Evolutionary conservation across 2,888 invertebrate genomes (phyloP), one percentile per base, ranked within the genome.

Genomic region (Perizoma affinitatum): DNA sequence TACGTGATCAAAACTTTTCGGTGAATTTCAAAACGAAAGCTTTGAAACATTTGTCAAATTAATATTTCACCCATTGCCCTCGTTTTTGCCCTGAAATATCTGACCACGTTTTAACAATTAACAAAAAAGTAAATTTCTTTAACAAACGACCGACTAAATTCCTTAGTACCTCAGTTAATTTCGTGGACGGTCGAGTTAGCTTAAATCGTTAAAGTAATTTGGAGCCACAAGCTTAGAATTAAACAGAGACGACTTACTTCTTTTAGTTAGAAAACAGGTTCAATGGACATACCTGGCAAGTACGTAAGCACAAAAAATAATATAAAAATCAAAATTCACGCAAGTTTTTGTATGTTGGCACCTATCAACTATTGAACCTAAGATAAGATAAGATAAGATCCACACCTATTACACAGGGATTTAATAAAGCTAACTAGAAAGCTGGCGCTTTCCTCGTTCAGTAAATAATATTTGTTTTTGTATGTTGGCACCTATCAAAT

Each of bases 151-250:
- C 69, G 65, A 67, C 71, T 63, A 71, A 74, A 75, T 78, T 71
- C 71, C 47, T 59, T 47, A 54, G 68, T 64, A 63, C 65, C 69
- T 68, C 62, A 69, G 73, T 72, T 78, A 74, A 76, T 78, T 76
- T 75, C 71, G 68, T 68, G 71, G 73, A 55, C 65, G 71, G 72
- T 61, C 67, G 71, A 69, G 70, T 79, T 72, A 76, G 69, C 72
- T 72, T 67, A 70, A 76, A 75, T 73, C 74, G 76, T 74, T 73
- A 77, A 77, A 75, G 81, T 76, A 83, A 83, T 83, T 84, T 80
- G 75, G 48, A 48, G 51, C 54, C 51, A 34, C 46, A 40, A 40
- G 40, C 54, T 47, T 41, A 41, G 47, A 54, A 44, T 54, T 51
- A 43, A 51, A 50, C 38, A 38, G 34, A 33, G 45, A 33, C 1